phyloP scores from a whole-genome alignment of 2,797 vertebrate genomes.

The Dipus sagitta region DNA sequence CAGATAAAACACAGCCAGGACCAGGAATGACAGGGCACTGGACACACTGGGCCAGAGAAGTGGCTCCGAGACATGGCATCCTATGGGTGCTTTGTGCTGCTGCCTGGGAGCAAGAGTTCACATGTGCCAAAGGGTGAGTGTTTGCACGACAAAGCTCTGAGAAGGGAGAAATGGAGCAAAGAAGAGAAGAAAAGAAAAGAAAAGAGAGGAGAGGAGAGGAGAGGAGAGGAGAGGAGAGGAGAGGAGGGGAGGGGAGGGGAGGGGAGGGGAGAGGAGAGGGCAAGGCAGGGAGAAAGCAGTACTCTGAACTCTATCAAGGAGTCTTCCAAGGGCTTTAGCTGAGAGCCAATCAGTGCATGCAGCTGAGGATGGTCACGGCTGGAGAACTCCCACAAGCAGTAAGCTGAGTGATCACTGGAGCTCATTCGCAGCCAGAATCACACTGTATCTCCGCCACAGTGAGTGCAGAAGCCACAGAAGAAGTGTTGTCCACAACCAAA shows the following conservation, averaged over 20 bases:
- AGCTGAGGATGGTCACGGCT: neutral
- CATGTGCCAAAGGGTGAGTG: neutral
- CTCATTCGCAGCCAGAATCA: neutral
- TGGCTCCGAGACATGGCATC: fast-evolving
- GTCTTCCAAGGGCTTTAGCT: no score
- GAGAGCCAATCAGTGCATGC: neutral
- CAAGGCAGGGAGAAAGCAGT: no score
- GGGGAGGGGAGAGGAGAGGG: fast-evolving
- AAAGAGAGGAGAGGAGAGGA: fast-evolving
- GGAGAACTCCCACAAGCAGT: no score
- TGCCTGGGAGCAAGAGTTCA: neutral
- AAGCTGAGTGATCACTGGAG: neutral
- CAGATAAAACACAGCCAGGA: no score
- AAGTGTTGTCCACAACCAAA: neutral
- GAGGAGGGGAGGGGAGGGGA: fast-evolving
- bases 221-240: neutral
- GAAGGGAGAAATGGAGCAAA: neutral
- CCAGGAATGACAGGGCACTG: fast-evolving
- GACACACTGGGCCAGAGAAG: fast-evolving
- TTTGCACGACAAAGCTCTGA: neutral
- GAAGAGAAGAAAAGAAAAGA: no score
- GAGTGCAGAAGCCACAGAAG: neutral
- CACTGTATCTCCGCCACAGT: neutral
- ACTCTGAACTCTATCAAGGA: neutral
- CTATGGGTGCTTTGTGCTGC: fast-evolving